Evolutionary conservation across 1,140 invertebrate species (phyloP), one percentile per base, ranked within the genome.

Genomic region (Zaprionus taronus): DNA sequence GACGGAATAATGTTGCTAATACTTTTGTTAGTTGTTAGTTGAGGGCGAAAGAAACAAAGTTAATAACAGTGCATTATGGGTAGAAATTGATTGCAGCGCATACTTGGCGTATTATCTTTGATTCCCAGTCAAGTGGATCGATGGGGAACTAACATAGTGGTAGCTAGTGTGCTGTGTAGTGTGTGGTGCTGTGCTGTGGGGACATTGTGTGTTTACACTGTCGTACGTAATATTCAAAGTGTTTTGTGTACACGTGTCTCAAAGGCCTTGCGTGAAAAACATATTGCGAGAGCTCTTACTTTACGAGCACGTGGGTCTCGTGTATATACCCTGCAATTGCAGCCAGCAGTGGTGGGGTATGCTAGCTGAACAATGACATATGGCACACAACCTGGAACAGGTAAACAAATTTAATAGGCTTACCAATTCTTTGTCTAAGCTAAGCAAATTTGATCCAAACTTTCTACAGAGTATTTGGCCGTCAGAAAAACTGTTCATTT

Each of bases 81-180:
- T 56, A 63, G 61, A 81, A 89, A 90, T 89, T 90, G 85, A 89
- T 89, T 90, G 84, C 79, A 72, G 5, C 17, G 56, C 36, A 63
- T 72, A 84, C 70, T 61, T 81, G 63, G 58, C 55, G 70, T 74
- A 68, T 74, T 79, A 60, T 77, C 66, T 79, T 61, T 84, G 77
- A 80, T 75, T 78, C 77, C 53, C 11, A 28, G 22, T 12, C 53
- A 44, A 44, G 41, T 44, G 41, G 41, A 44, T 44, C 41, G 41
- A 44, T 44, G 41, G 34, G 47, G 51, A 38, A 55, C 51, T 31
- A 31, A 31, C 28, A 11, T 31, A 31, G 20, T 9, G 41, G 51
- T 58, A 57, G 36, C 57, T 62, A 72, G 49, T 26, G 0, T 24
- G 4, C 5, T 26, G 0, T 24, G 4, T 24, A 4, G 24, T 26